Evolutionary conservation across 1,140 invertebrate genomes (phyloP), one percentile per base, ranked within the genome.

Genomic region (Dryas iulia): DNA sequence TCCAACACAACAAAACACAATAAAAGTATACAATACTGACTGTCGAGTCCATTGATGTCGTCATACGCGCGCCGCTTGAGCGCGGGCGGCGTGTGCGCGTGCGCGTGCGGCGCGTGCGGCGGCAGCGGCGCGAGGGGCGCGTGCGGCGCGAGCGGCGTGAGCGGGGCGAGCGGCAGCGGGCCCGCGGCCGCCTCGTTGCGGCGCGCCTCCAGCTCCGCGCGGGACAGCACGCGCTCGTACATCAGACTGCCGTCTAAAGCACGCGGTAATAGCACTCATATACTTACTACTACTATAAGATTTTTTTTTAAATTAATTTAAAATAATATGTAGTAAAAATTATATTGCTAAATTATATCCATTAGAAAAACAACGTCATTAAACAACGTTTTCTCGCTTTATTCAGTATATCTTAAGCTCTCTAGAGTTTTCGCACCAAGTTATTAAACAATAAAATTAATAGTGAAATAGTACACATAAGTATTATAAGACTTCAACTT

Each of bases 41-140:
- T 96, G 93, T 97, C 96, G 74, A 97, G 94, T 71, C 97, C 97
- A 93, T 98, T 98, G 71, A 96, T 94, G 86, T 98, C 97, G 79
- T 98, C 97, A 88, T 97, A 97, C 4, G 92, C 86, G 75, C 92
- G 93, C 82, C 94, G 69, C 91, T 92, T 87, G 89, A 93, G 81
- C 66, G 84, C 71, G 89, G 92, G 80, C 72, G 83, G 66, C 60
- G 93, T 92, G 30, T 24, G 89, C 33, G 61, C n/a, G n/a, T n/a
- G 54, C 26, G 68, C 35, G 70, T 58, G 66, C 53, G 91, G 77
- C 28, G 57, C 31, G 10, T 66, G 92, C 78, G 93, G 93, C 54
- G 1, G 2, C 5, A n/a, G 35, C 35, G 39, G 39, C 26, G 26
- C 26, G 3, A 28, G 26, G 1, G 39, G n/a, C 3, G 30, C 8